A percentile compares a stretch with the other conserved stretches of the same genome.
Evolutionary conservation across 1,140 invertebrate species (phyloP).

Genomic region (Theocolax elegans): DNA sequence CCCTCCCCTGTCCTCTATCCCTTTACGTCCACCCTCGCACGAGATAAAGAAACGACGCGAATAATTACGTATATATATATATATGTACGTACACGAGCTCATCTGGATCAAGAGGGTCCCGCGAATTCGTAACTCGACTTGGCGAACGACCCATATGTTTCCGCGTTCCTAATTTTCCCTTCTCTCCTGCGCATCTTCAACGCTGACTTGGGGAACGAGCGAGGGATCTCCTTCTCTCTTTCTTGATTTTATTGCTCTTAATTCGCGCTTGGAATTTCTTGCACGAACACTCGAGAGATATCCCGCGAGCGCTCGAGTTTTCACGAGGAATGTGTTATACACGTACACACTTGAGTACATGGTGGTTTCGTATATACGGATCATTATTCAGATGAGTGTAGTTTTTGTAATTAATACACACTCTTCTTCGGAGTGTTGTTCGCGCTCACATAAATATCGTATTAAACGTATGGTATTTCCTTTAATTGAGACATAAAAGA

Average conservation of each 20-base stretch:
- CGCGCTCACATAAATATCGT: too few relatives aligned
- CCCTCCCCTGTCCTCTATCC: neutral
- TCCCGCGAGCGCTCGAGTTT: too few relatives aligned
- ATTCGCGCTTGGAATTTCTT: slow-evolving; percentile 27
- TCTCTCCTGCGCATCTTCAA: slow-evolving; percentile 13
- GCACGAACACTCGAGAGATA: neutral
- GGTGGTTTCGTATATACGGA: too few relatives aligned
- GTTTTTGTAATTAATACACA: too few relatives aligned
- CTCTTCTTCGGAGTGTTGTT: too few relatives aligned
- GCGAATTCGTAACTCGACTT: neutral
- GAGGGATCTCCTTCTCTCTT: too few relatives aligned
- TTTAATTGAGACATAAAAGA: too few relatives aligned
- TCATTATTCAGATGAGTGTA: too few relatives aligned
- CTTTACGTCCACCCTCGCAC: neutral
- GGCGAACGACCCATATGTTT: neutral
- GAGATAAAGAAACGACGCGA: neutral
- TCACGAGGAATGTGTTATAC: too few relatives aligned
- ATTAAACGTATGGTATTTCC: too few relatives aligned
- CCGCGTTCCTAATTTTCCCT: slow-evolving; percentile 21
- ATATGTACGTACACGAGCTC: neutral
- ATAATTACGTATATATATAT: slow-evolving; percentile 7
- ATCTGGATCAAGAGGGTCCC: neutral
- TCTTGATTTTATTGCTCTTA: slow-evolving; percentile 33
- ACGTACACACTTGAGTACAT: too few relatives aligned
- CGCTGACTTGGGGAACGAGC: neutral